Evolutionary conservation across 2,888 invertebrate genomes (phyloP).

Genomic region (Heliconius ethilla): DNA sequence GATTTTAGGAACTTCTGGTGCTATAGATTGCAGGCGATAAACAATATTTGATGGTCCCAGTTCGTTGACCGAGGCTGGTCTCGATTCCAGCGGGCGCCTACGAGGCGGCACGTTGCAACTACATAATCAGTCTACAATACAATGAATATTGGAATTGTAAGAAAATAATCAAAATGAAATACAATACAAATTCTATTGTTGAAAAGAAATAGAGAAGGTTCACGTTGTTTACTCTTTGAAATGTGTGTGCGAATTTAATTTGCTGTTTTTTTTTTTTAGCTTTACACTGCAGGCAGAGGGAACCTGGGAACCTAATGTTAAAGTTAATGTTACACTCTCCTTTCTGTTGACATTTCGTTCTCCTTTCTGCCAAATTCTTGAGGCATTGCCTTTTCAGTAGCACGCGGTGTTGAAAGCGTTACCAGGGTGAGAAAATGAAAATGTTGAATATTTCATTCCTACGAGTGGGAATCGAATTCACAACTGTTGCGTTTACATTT

Average conservation of each 20-base stretch:
- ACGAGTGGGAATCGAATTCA: too few species aligned
- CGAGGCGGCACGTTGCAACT: constrained; percentile 38
- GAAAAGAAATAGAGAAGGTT: neutral
- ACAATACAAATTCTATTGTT: neutral
- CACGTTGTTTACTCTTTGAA: neutral
- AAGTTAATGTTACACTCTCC: too few species aligned
- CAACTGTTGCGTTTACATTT: too few species aligned
- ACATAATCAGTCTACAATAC: constrained; percentile 23
- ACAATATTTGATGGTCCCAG: constrained; percentile 30
- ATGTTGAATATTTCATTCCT: too few species aligned
- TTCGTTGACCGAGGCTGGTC: constrained; percentile 35
- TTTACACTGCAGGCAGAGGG: too few species aligned
- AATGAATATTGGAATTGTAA: constrained; percentile 16
- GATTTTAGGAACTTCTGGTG: constrained; percentile 26
- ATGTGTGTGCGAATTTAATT: neutral
- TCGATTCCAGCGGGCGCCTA: constrained; percentile 38
- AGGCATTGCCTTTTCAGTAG: too few species aligned
- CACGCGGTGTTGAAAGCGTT: too few species aligned
- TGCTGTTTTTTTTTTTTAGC: too few species aligned
- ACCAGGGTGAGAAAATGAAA: too few species aligned
- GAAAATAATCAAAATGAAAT: constrained; percentile 14
- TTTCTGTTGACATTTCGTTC: too few species aligned
- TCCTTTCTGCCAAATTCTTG: too few species aligned
- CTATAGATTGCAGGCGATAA: constrained; percentile 37
- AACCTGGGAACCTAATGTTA: too few species aligned